phyloP scores from a whole-genome alignment of 2,797 vertebrate genomes.

The Urocyon cinereoargenteus region DNA sequence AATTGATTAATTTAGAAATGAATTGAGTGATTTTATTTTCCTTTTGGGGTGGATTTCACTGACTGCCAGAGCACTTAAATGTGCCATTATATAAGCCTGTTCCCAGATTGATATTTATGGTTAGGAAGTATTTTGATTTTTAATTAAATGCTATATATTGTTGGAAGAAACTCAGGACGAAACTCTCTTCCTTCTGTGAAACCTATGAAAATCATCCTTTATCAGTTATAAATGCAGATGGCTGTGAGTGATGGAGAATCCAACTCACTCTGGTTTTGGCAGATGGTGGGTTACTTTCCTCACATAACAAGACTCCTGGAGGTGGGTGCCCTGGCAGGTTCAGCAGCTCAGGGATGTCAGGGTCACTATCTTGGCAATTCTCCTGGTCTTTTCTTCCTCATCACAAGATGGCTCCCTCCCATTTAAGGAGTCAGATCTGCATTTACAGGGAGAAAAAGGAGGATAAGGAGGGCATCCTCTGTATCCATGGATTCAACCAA shows the following conservation, averaged over 20 bases:
- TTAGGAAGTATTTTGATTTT: slow-evolving; percentile 51
- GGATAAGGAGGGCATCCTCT: not conserved
- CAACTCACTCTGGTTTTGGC: not conserved
- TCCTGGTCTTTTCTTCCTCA: slow-evolving; percentile 10
- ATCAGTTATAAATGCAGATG: not conserved
- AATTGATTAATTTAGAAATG: slow-evolving; percentile 43
- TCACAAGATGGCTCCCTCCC: not conserved
- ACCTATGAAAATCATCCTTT: not conserved
- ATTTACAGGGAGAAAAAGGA: not conserved
- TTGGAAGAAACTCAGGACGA: slow-evolving; percentile 38
- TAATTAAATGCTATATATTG: slow-evolving; percentile 38
- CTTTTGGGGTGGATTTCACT: slow-evolving; percentile 27
- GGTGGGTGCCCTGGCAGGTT: not conserved
- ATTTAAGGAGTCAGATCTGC: not conserved
- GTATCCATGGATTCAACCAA: not conserved
- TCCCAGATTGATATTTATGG: not conserved
- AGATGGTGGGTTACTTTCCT: not conserved
- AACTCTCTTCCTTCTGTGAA: slow-evolving; percentile 33
- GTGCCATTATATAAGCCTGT: not conserved
- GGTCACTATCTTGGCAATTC: not conserved
- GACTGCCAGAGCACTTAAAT: not conserved
- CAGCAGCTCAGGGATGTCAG: not conserved
- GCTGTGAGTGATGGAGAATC: not conserved
- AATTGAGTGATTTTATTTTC: slow-evolving; percentile 41
- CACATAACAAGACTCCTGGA: not conserved